A percentile compares a stretch with the other conserved stretches of the same genome.
These are phyloP conservation scores for Chaetodon trifascialis DNA, from an alignment of 2,113 vertebrate species.

Conservation along the genomic window DNA sequence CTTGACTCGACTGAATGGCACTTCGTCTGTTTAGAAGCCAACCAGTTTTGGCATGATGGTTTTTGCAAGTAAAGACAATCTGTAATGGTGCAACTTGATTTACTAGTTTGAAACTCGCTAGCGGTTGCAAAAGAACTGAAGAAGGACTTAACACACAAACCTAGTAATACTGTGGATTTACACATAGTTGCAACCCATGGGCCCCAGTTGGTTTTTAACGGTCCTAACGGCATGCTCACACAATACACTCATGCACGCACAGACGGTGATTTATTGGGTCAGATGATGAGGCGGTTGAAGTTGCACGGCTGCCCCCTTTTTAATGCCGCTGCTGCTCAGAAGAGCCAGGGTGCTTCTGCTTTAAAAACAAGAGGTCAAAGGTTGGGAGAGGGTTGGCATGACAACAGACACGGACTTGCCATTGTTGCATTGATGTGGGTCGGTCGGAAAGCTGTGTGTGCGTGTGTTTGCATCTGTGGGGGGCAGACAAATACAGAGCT, in stretches of 20 bases:
- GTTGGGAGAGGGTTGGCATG: constrained; percentile 64
- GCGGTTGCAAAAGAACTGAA: neutral
- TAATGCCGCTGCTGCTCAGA: constrained; percentile 11
- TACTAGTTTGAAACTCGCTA: no score
- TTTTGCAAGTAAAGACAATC: no score
- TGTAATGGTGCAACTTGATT: no score
- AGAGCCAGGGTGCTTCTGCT: constrained; percentile 47
- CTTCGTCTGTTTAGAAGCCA: no score
- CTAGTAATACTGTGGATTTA: neutral
- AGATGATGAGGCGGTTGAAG: constrained; percentile 55
- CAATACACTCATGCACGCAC: constrained; percentile 32
- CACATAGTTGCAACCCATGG: neutral
- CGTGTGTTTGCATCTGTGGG: constrained; percentile 28
- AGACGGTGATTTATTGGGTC: constrained; percentile 64
- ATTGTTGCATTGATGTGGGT: constrained; percentile 66
- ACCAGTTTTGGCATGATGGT: no score
- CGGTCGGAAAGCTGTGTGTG: constrained; percentile 47
- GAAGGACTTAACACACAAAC: neutral
- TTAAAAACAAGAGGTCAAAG: constrained; percentile 67
- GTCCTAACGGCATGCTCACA: constrained; percentile 17
- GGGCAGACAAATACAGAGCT: constrained; percentile 16
- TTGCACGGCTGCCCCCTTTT: constrained; percentile 32
- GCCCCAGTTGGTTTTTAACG: constrained; percentile 3
- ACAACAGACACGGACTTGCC: constrained; percentile 66
- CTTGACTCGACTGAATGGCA: no score